These are phyloP conservation scores for Idaea dimidiata DNA, from an alignment of 2,888 invertebrate species.

Conservation along the genomic window DNA sequence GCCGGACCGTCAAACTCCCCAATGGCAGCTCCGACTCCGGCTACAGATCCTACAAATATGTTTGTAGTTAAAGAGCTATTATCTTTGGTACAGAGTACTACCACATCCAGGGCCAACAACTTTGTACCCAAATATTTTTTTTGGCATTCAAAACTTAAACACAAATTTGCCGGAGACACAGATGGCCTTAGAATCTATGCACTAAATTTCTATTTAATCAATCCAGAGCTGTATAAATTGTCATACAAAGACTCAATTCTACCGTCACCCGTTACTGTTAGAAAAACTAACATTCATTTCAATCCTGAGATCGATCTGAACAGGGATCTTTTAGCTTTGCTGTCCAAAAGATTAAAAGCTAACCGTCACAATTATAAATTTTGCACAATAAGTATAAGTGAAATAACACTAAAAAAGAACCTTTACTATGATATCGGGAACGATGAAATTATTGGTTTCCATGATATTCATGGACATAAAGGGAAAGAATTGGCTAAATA, in stretches of 20 bases:
- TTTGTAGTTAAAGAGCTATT: too few species aligned
- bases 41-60: too few species aligned
- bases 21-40: too few species aligned
- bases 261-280: background rate
- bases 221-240: background rate
- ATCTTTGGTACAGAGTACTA: background rate
- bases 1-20: too few species aligned
- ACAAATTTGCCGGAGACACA: background rate
- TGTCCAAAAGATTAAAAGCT: background rate
- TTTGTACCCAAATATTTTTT: background rate
- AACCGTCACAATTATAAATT: background rate
- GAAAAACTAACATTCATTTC: background rate
- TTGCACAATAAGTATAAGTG: background rate
- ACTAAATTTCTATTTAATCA: background rate
- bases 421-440: background rate
- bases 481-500: background rate
- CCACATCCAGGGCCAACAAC: background rate
- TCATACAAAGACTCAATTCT: background rate
- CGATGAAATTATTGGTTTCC: background rate
- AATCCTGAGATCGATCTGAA: background rate
- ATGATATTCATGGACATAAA: background rate
- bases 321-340: background rate
- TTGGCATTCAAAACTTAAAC: background rate
- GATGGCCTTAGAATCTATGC: background rate
- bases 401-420: background rate